A percentile compares a stretch with the other conserved stretches of the same genome.
phyloP scores from a whole-genome alignment of 2,113 vertebrate genomes.

The Eptatretus burgeri region DNA sequence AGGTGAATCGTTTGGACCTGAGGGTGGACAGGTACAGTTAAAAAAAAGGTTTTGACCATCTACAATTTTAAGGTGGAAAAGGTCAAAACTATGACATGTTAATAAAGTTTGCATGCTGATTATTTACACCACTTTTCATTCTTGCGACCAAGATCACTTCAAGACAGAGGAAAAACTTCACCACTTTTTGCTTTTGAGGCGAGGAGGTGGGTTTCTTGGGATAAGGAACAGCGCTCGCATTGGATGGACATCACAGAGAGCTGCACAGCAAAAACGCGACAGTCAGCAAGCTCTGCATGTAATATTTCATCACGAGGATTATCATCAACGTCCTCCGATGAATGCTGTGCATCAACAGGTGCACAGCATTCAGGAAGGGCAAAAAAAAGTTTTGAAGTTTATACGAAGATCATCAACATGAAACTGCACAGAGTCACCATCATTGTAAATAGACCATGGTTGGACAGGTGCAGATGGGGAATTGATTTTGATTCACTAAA shows the following conservation, averaged over 20 bases:
- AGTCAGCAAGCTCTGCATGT: conserved; percentile 10
- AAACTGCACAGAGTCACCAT: too few relatives aligned
- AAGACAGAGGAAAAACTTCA: conserved; percentile 18
- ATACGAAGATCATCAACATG: too few relatives aligned
- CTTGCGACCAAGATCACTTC: too few relatives aligned
- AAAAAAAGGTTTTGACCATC: neutral
- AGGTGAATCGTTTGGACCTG: conserved; percentile 97
- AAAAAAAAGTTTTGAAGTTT: too few relatives aligned
- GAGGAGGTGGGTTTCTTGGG: conserved; percentile 70
- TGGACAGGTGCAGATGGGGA: too few relatives aligned
- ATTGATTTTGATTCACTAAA: too few relatives aligned
- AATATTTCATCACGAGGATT: neutral
- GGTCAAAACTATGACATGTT: neutral
- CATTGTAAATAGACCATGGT: too few relatives aligned
- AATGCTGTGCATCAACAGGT: too few relatives aligned
- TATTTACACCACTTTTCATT: too few relatives aligned
- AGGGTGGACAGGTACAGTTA: conserved; percentile 7
- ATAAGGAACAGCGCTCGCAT: conserved; percentile 98
- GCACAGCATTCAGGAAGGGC: too few relatives aligned
- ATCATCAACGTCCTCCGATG: too few relatives aligned
- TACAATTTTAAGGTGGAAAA: neutral
- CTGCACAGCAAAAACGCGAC: conserved; percentile 17
- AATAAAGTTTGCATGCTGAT: neutral
- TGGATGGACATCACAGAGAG: conserved; percentile 93
- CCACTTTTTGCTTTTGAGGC: conserved; percentile 96